Evolutionary conservation across 2,888 invertebrate genomes (phyloP), one percentile per base, ranked within the genome.

Genomic region (Catocala nupta): DNA sequence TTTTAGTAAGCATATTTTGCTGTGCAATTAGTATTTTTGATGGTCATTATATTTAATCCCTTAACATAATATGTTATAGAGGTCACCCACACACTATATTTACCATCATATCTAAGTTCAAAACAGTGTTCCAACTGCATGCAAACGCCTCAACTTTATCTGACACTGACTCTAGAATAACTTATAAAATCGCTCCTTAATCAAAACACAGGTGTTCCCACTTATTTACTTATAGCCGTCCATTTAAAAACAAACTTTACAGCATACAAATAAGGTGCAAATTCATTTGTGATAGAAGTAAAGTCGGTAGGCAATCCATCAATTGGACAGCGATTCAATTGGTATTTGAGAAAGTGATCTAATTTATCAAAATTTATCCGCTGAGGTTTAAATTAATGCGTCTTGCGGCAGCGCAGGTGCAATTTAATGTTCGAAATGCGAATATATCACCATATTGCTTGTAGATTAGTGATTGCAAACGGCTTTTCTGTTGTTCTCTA

Each of bases 311-410:
- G 71, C 69, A 78, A 85, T 86, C 82, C 76, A 86, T 86, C 85
- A 85, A 77, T 73, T 61, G 59, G 76, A 69, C 71, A 62, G 68
- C 73, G 70, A 73, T 81, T 80, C 77, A 80, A 85, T 82, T 77
- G 81, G 69, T 75, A 77, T 80, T 77, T 76, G 78, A 78, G 79
- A 79, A 81, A 82, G 77, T 81, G 81, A 81, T 81, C 71, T 78
- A 82, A 86, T 86, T 85, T 84, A 84, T 85, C 85, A 85, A 81
- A 83, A 81, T 84, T 81, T 81, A 81, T 82, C 74, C 73, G 53
- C 60, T 57, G 68, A 69, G 77, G 61, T 76, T 76, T 68, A 73
- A 77, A 78, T 81, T 75, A 72, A 77, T 80, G 61, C 58, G 61
- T 55, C 48, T 73, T 65, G 69, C 57, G 55, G 75, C 47, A 59